Conservation (phyloP, 1,140 invertebrate genomes). For the Drosophila prosaltans region DNA sequence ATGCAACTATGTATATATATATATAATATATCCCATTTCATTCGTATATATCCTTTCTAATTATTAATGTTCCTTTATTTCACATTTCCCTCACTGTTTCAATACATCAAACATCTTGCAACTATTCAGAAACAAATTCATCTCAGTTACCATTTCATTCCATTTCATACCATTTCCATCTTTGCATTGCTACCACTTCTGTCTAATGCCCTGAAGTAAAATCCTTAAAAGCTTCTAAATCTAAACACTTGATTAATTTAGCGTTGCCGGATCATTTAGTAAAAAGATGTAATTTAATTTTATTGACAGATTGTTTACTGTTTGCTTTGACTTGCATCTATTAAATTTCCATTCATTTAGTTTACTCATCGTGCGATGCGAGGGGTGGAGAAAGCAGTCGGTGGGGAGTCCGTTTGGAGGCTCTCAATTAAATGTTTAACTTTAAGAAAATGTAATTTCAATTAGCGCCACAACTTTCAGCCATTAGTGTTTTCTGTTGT, state of each 20-base stretch:
- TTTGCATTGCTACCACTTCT: no score
- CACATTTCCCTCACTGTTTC: no score
- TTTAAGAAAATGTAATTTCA: conserved; percentile 77
- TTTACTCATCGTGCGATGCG: background rate
- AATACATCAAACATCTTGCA: no score
- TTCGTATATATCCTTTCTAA: no score
- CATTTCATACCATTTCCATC: no score
- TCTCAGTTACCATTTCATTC: no score
- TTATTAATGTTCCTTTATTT: no score
- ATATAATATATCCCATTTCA: no score
- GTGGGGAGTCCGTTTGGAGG: conserved; percentile 24
- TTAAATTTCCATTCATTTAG: conserved; percentile 14
- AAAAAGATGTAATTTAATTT: conserved; percentile 23
- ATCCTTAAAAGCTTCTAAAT: background rate
- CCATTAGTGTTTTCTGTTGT: conserved; percentile 55
- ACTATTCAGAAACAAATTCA: no score
- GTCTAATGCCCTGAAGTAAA: background rate
- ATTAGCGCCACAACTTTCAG: conserved; percentile 75
- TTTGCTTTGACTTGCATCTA: conserved; percentile 6
- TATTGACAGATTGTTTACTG: conserved; percentile 14
- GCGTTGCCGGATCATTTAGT: background rate
- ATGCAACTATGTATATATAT: no score
- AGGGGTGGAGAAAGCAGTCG: background rate
- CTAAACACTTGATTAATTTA: background rate
- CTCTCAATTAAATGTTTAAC: conserved; percentile 74